Evolutionary conservation across 2,888 invertebrate genomes (phyloP).

Genomic region (Hoplodrina blanda): DNA sequence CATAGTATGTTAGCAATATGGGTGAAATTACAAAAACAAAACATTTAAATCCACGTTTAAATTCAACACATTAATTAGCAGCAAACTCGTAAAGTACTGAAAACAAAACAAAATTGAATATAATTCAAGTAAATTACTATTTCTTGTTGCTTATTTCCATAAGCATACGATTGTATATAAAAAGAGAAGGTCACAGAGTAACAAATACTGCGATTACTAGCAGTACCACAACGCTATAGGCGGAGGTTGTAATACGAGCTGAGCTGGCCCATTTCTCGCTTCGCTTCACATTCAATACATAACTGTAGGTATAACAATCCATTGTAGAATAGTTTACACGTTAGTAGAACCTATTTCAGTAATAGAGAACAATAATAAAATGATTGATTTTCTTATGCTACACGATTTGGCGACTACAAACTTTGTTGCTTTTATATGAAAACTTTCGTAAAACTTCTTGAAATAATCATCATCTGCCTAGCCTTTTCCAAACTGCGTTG

Average conservation of each 20-base stretch:
- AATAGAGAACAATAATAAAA: no score
- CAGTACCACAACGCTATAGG: slow-evolving; percentile 22
- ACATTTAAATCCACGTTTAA: slow-evolving; percentile 16
- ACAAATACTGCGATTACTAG: slow-evolving; percentile 20
- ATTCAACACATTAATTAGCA: slow-evolving; percentile 51
- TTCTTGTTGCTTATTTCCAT: slow-evolving; percentile 44
- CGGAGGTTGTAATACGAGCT: slow-evolving; percentile 5
- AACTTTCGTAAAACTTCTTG: no score
- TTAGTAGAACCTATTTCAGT: background rate
- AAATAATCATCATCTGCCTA: no score
- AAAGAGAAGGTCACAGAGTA: slow-evolving; percentile 34
- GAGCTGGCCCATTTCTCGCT: slow-evolving; percentile 42
- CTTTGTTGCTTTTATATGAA: no score
- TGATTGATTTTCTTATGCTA: no score
- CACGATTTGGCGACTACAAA: no score
- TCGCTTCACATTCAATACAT: slow-evolving; percentile 22
- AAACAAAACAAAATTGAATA: slow-evolving; percentile 46
- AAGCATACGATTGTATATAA: slow-evolving; percentile 43
- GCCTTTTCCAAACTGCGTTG: no score
- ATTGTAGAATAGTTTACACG: background rate
- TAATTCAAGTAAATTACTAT: slow-evolving; percentile 40
- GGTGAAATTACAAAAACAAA: slow-evolving; percentile 2
- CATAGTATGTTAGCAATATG: background rate
- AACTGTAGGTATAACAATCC: slow-evolving; percentile 1
- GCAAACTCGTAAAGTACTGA: slow-evolving; percentile 37